A percentile compares a stretch with the other conserved stretches of the same genome.
Conservation (phyloP, 2,797 vertebrate genomes). For the Siniperca undulata region DNA sequence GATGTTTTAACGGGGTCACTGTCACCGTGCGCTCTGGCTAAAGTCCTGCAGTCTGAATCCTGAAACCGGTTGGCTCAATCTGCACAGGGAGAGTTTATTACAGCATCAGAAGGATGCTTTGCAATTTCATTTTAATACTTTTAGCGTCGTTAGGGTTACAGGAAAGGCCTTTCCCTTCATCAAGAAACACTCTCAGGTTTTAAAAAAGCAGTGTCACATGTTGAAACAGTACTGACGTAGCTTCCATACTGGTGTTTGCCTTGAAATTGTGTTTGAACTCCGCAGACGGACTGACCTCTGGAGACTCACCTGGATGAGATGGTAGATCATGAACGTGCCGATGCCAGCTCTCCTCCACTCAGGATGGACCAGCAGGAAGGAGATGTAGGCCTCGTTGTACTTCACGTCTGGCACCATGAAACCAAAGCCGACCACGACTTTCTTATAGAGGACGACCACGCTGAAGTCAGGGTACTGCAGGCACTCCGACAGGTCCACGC, state of each 20-base stretch:
- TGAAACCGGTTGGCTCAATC: too few species aligned
- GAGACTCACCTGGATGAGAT: conserved; percentile 93
- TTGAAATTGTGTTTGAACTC: background rate
- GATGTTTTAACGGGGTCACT: too few species aligned
- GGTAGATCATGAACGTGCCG: conserved; percentile 98
- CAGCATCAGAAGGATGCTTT: too few species aligned
- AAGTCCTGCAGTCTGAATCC: too few species aligned
- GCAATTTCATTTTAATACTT: too few species aligned
- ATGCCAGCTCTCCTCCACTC: conserved; percentile 97
- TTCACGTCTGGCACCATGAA: conserved; percentile 99
- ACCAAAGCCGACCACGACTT: conserved; percentile 95
- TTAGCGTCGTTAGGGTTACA: too few species aligned
- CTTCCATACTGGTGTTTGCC: background rate
- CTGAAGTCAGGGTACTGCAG: conserved; percentile 99
- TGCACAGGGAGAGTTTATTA: too few species aligned
- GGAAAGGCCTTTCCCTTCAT: too few species aligned
- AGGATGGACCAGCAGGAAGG: conserved; percentile 96
- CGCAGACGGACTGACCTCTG: background rate
- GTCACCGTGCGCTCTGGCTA: too few species aligned
- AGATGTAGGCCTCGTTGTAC: conserved; percentile 98
- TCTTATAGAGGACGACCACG: conserved; percentile 96
- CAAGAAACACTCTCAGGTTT: too few species aligned
- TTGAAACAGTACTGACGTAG: background rate
- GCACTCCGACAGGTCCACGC: conserved; percentile 97
- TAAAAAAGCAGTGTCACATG: background rate